Evolutionary conservation across 2,888 invertebrate species (phyloP).

Genomic region (Oscheius onirici): DNA sequence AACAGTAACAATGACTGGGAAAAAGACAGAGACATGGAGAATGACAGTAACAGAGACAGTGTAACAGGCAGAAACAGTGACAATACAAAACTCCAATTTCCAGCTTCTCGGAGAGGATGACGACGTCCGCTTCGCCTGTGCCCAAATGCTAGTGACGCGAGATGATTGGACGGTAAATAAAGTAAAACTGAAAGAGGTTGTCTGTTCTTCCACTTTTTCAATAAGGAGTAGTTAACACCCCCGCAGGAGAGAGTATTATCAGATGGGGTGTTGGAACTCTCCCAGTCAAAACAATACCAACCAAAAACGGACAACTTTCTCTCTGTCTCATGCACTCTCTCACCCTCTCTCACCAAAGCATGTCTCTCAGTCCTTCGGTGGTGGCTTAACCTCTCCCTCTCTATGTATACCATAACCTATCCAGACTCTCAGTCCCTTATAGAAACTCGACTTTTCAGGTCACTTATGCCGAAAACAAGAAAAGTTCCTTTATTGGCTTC

Average conservation of each 20-base stretch:
- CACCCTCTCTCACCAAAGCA: neutral
- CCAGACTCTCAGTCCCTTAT: neutral
- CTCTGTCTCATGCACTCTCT: neutral
- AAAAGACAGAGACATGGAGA: too few relatives aligned
- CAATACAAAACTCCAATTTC: neutral
- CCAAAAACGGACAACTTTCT: neutral
- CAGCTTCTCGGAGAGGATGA: conserved; percentile 38
- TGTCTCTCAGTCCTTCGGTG: neutral
- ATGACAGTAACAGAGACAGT: too few relatives aligned
- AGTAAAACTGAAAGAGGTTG: neutral
- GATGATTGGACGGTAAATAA: conserved; percentile 52
- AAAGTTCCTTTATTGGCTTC: conserved; percentile 44
- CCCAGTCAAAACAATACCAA: too few relatives aligned
- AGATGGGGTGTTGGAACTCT: neutral
- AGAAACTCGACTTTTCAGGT: conserved; percentile 21
- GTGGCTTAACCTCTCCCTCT: neutral
- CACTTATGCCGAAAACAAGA: conserved; percentile 9
- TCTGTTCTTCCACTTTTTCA: neutral
- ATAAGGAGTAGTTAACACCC: neutral
- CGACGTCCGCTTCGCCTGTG: conserved; percentile 32
- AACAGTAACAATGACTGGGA: too few relatives aligned
- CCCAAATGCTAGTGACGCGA: conserved; percentile 51
- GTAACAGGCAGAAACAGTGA: too few relatives aligned
- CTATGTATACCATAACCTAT: neutral
- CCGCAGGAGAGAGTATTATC: neutral